Evolutionary conservation across 2,113 vertebrate genomes (phyloP).

Genomic region (Perccottus glenii): DNA sequence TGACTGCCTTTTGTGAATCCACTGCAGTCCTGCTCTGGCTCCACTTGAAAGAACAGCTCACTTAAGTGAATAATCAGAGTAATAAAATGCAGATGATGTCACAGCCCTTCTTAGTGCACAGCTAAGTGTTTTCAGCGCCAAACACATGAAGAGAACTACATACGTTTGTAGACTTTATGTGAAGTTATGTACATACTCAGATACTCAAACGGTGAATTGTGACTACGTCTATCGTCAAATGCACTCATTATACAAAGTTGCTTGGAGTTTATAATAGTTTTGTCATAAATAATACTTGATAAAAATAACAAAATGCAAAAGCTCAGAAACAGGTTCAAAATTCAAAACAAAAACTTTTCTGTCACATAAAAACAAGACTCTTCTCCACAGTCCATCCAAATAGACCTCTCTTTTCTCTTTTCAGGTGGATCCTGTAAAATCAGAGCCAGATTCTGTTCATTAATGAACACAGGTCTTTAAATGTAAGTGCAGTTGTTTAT

Average conservation of each 20-base stretch:
- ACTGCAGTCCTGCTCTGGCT: not conserved
- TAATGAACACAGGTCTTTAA: constrained; percentile 6
- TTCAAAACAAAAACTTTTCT: too few species aligned
- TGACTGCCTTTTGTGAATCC: not conserved
- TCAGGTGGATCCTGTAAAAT: constrained; percentile 12
- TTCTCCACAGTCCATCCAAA: too few species aligned
- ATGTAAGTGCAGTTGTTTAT: not conserved
- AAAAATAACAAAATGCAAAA: too few species aligned
- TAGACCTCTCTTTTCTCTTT: too few species aligned
- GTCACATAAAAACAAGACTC: too few species aligned
- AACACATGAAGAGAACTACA: not conserved
- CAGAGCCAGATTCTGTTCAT: constrained; percentile 1
- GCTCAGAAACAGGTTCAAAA: too few species aligned
- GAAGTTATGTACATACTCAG: not conserved
- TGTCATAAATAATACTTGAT: too few species aligned
- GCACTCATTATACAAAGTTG: too few species aligned
- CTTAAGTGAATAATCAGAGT: not conserved
- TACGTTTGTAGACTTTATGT: not conserved
- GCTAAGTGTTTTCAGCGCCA: not conserved
- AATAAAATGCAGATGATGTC: constrained; percentile 5
- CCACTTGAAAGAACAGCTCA: not conserved
- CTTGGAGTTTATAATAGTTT: too few species aligned
- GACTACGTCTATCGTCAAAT: too few species aligned
- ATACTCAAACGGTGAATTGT: not conserved
- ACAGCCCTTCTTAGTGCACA: not conserved